These are phyloP conservation scores for Drosophila teissieri DNA, from an alignment of 1,140 invertebrate species.

Conservation along the genomic window DNA sequence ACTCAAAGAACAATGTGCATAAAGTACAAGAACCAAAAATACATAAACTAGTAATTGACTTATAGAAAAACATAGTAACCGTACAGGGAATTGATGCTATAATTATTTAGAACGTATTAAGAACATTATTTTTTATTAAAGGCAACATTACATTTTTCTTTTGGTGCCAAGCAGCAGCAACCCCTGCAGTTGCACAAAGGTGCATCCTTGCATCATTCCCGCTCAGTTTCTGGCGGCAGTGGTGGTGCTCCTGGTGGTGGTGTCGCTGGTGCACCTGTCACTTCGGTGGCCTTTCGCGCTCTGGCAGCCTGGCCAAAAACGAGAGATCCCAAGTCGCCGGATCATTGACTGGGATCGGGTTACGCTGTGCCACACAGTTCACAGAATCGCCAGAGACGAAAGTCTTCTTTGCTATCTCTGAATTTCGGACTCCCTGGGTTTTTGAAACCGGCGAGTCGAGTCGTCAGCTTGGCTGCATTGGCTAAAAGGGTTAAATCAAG, in stretches of 20 bases:
- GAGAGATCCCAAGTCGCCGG: conserved; percentile 66
- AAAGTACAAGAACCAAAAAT: neutral
- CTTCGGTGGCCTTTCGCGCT: conserved; percentile 58
- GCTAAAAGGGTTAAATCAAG: conserved; percentile 77
- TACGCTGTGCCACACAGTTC: conserved; percentile 53
- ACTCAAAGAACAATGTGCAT: neutral
- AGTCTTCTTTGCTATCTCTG: neutral
- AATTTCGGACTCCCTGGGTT: too few species aligned
- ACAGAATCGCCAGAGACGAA: conserved; percentile 49
- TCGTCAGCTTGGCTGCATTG: conserved; percentile 48
- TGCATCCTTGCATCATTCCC: conserved; percentile 72
- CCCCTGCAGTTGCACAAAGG: conserved; percentile 72
- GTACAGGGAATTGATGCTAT: too few species aligned
- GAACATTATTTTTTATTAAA: neutral
- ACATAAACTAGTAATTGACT: neutral
- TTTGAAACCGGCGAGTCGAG: conserved; percentile 35
- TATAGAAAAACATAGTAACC: neutral
- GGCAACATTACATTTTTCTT: neutral
- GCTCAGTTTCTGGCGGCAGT: neutral
- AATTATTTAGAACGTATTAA: neutral
- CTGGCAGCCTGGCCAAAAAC: conserved; percentile 20
- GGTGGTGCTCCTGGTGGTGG: conserved; percentile 24
- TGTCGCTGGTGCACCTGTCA: conserved; percentile 67
- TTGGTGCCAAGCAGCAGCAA: conserved; percentile 32
- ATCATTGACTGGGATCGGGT: conserved; percentile 75